phyloP scores from a whole-genome alignment of 2,797 vertebrate genomes.

The Malurus leucopterus region DNA sequence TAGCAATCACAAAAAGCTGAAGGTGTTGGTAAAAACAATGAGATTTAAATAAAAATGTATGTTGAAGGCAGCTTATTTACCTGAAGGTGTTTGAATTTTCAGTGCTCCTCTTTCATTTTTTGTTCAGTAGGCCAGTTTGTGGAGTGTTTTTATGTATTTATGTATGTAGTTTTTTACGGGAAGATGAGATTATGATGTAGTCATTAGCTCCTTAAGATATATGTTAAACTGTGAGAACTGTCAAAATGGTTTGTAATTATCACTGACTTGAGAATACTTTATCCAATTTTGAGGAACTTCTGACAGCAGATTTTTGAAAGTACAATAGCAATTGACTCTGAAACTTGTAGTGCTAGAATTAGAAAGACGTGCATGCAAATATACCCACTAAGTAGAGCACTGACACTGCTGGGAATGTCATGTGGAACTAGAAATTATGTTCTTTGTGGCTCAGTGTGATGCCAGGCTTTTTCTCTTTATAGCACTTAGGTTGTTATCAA shows the following conservation, averaged over 20 bases:
- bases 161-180: background rate
- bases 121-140: background rate
- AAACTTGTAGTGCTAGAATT: background rate
- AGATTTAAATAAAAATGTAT: background rate
- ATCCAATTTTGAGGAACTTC: background rate
- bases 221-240: background rate
- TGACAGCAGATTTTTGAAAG: background rate
- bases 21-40: background rate
- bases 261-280: background rate
- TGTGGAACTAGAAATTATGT: background rate
- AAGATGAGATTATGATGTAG: background rate
- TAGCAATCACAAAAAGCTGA: background rate
- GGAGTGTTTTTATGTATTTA: background rate
- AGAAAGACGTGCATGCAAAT: background rate
- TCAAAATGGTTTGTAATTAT: background rate
- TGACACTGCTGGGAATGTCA: background rate
- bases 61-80: background rate
- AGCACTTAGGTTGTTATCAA: background rate
- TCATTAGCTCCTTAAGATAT: background rate
- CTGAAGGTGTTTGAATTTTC: background rate
- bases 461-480: background rate
- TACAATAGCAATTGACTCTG: background rate
- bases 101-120: background rate
- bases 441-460: background rate
- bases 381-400: background rate